These are phyloP conservation scores for Solenodon paradoxus DNA, from an alignment of 2,113 vertebrate genomes.

Conservation along the genomic window DNA sequence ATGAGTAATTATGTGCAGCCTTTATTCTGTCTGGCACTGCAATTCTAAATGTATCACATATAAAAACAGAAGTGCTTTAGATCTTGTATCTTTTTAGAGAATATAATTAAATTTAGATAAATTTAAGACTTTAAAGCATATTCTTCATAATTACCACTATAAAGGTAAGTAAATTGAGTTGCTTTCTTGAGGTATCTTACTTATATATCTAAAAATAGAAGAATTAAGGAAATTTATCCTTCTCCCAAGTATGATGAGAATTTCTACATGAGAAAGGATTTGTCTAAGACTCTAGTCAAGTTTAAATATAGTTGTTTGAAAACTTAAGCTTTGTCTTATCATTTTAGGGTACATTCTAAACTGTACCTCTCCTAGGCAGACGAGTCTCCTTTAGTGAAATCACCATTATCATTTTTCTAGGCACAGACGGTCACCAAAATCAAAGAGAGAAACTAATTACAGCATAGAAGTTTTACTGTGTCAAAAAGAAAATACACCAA, in stretches of 20 bases:
- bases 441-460: not conserved
- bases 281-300: not conserved
- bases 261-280: not conserved
- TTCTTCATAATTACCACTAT: conserved; percentile 27
- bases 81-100: not conserved
- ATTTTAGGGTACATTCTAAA: not conserved
- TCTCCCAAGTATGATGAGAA: not conserved
- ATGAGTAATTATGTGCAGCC: not conserved
- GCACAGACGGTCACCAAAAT: not conserved
- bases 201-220: not conserved
- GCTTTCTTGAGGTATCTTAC: not conserved
- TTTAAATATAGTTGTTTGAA: not conserved
- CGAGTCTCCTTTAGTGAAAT: not conserved
- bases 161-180: conserved; percentile 19
- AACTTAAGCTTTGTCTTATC: not conserved
- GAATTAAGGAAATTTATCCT: not conserved
- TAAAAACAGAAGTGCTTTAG: conserved; percentile 21
- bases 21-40: conserved; percentile 7
- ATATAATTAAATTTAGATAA: conserved; percentile 49
- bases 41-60: conserved; percentile 16
- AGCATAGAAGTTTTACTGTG: not conserved
- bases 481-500: not conserved
- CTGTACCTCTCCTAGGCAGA: too few relatives aligned
- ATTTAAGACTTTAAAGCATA: conserved; percentile 23
- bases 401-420: not conserved